Percentiles rank a stretch among this genome's conserved stretches.
Conservation (phyloP, 2,888 invertebrate genomes). For the Drosophila fulvimacula region DNA sequence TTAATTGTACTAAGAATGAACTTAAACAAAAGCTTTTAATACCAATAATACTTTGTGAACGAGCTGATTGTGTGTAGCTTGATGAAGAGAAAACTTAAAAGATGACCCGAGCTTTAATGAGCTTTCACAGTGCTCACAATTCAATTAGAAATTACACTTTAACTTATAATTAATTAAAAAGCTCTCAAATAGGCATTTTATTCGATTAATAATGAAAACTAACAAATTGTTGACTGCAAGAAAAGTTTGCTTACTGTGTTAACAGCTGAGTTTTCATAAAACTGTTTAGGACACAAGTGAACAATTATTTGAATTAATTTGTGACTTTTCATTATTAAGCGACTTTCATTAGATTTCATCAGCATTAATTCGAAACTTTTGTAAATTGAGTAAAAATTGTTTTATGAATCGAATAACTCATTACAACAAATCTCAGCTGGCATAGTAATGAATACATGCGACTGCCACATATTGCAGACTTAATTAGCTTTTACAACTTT, state of each 20-base stretch:
- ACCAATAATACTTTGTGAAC: no score
- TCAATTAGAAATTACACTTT: no score
- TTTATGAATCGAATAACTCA: not conserved
- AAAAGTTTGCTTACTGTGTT: no score
- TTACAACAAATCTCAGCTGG: constrained; percentile 8
- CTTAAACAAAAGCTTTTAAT: no score
- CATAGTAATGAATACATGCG: constrained; percentile 18
- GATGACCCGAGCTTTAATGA: not conserved
- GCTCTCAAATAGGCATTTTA: no score
- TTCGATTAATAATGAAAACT: no score
- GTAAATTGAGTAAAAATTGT: constrained; percentile 1
- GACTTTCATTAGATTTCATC: not conserved
- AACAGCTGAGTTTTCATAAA: no score
- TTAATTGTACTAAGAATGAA: no score
- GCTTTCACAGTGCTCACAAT: not conserved
- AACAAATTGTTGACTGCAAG: no score
- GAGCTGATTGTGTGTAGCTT: no score
- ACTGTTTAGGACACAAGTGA: no score
- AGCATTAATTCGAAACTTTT: not conserved
- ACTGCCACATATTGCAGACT: constrained; percentile 39
- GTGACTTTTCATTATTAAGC: not conserved
- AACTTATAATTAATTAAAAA: not conserved
- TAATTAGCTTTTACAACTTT: constrained; percentile 43
- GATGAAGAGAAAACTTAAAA: no score
- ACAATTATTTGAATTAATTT: not conserved